Conservation (phyloP, 1,140 invertebrate genomes). For the Apis cerana region DNA sequence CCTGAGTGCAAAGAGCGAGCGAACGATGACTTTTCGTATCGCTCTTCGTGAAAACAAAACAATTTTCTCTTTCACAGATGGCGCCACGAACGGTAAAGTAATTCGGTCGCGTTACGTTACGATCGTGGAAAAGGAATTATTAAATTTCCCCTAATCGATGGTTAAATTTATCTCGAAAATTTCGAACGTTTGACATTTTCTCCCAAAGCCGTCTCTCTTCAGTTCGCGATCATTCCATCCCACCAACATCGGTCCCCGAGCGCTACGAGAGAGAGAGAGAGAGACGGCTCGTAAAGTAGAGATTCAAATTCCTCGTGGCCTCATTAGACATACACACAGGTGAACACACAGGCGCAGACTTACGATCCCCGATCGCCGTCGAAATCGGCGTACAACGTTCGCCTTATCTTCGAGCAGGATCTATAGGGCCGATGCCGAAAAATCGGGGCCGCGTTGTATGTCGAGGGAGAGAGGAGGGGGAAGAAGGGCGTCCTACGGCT, state of each 20-base stretch:
- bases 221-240: neutral
- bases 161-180: too few species aligned
- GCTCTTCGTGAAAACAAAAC: too few species aligned
- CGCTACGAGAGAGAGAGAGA: neutral
- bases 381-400: slow-evolving; percentile 58
- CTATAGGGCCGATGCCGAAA: slow-evolving; percentile 43
- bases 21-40: too few species aligned
- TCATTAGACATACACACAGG: slow-evolving; percentile 38
- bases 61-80: too few species aligned
- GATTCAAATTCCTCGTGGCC: slow-evolving; percentile 30
- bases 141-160: too few species aligned
- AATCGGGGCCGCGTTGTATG: slow-evolving; percentile 43
- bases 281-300: slow-evolving; percentile 15
- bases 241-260: neutral
- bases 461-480: slow-evolving; percentile 35
- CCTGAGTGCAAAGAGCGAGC: too few species aligned
- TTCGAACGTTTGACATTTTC: too few species aligned
- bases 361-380: slow-evolving; percentile 49
- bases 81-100: too few species aligned
- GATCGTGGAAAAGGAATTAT: too few species aligned
- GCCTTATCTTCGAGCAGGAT: slow-evolving; percentile 57
- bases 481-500: slow-evolving; percentile 59
- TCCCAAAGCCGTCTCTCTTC: too few species aligned
- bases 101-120: too few species aligned
- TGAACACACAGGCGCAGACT: slow-evolving; percentile 45